Evolutionary conservation across 2,113 vertebrate species (phyloP).

Genomic region (Pheucticus melanocephalus): DNA sequence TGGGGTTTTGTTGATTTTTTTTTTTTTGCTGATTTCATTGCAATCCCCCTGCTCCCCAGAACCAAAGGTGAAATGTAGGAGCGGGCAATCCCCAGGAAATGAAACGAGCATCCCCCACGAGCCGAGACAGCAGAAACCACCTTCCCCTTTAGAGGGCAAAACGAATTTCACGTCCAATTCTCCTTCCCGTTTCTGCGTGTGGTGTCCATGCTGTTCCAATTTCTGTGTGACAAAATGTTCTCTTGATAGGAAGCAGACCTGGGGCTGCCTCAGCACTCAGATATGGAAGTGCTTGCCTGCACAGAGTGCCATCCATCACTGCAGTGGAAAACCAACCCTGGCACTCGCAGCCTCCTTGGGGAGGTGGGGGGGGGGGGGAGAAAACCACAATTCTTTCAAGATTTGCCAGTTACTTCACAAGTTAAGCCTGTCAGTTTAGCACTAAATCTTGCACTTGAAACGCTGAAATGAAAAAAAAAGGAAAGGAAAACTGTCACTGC

Average conservation of each 20-base stretch:
- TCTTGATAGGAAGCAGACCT: conserved; percentile 58
- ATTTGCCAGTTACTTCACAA: conserved; percentile 3
- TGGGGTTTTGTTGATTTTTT: neutral
- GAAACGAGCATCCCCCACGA: neutral
- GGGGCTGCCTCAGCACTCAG: conserved; percentile 45
- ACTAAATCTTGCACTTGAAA: neutral
- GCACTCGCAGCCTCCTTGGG: neutral
- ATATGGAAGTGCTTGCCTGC: neutral
- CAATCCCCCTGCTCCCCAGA: neutral
- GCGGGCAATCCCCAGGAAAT: neutral
- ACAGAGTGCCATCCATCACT: neutral
- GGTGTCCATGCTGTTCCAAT: conserved; percentile 52
- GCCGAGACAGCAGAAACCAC: neutral
- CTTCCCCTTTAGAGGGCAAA: neutral
- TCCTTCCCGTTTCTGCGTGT: neutral
- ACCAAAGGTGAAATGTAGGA: neutral
- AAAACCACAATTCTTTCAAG: conserved; percentile 6
- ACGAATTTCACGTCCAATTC: neutral
- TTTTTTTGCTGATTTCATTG: neutral
- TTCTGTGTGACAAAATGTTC: conserved; percentile 39
- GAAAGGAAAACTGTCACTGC: neutral
- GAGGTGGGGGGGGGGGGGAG: neutral
- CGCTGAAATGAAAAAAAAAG: neutral
- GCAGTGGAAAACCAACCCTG: neutral
- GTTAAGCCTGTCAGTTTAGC: neutral